Evolutionary conservation across 2,113 vertebrate species (phyloP).

Genomic region (Oreochromis niloticus): DNA sequence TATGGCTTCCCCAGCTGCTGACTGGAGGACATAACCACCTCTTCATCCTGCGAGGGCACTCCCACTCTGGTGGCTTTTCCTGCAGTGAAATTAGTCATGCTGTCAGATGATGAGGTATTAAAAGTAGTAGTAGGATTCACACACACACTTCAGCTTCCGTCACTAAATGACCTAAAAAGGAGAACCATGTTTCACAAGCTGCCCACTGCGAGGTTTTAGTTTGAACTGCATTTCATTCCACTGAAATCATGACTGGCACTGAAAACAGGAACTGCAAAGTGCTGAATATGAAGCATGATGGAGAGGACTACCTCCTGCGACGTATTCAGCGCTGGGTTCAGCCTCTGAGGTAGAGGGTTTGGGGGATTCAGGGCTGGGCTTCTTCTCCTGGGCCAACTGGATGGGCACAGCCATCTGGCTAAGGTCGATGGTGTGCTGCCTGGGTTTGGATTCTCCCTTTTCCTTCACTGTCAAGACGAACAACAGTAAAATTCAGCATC

Average conservation of each 20-base stretch:
- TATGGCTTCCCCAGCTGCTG: constrained; percentile 75
- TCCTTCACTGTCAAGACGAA: constrained; percentile 79
- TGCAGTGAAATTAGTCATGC: background rate
- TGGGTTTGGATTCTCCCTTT: constrained; percentile 83
- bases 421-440: constrained; percentile 93
- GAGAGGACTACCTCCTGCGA: constrained; percentile 72
- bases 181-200: background rate
- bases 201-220: background rate
- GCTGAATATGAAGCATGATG: background rate
- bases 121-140: background rate
- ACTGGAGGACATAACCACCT: constrained; percentile 75
- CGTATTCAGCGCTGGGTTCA: constrained; percentile 77
- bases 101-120: background rate
- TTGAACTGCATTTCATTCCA: background rate
- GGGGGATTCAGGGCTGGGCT: constrained; percentile 80
- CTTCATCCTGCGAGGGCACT: constrained; percentile 36
- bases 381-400: constrained; percentile 89
- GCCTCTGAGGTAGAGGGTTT: constrained; percentile 82
- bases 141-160: background rate
- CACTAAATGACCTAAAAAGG: background rate
- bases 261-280: background rate
- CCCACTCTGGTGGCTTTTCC: constrained; percentile 57
- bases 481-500: background rate
- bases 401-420: constrained; percentile 98
- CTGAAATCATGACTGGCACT: background rate